Percentiles rank a stretch among this genome's conserved stretches.
Conservation (phyloP, 2,888 invertebrate genomes). For the Syritta pipiens region DNA sequence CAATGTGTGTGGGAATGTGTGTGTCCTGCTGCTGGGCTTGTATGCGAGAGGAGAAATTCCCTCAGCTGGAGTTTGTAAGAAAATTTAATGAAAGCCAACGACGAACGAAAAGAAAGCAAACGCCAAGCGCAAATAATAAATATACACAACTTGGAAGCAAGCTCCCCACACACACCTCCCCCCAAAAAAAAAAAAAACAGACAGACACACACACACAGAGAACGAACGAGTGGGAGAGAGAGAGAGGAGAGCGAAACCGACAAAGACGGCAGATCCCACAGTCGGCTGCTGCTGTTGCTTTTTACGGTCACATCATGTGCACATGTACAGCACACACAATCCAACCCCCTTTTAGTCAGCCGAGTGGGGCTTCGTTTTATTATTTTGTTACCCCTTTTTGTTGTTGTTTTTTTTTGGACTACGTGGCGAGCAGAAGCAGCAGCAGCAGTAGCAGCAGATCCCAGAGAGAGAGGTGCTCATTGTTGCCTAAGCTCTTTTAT, state of each 20-base stretch:
- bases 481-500: not conserved
- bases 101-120: not conserved
- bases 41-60: not conserved
- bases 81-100: not conserved
- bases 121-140: constrained; percentile 7
- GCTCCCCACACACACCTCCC: not conserved
- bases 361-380: constrained; percentile 25
- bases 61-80: constrained; percentile 13
- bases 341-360: too few species aligned
- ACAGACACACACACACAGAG: not conserved
- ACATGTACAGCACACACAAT: not conserved
- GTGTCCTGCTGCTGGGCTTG: too few species aligned
- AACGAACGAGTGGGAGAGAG: not conserved
- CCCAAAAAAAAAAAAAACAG: not conserved
- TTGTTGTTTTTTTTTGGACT: too few species aligned
- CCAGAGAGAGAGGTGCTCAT: constrained; percentile 7
- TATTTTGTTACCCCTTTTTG: constrained; percentile 21
- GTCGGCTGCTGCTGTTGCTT: not conserved
- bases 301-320: not conserved
- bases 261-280: too few species aligned
- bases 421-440: too few species aligned
- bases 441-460: too few species aligned
- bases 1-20: constrained; percentile 22
- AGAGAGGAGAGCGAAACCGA: not conserved
- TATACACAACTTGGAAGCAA: constrained; percentile 17